Base-by-base conservation (phyloP, 2,113 vertebrate species). In the Capreolus pygargus region DNA sequence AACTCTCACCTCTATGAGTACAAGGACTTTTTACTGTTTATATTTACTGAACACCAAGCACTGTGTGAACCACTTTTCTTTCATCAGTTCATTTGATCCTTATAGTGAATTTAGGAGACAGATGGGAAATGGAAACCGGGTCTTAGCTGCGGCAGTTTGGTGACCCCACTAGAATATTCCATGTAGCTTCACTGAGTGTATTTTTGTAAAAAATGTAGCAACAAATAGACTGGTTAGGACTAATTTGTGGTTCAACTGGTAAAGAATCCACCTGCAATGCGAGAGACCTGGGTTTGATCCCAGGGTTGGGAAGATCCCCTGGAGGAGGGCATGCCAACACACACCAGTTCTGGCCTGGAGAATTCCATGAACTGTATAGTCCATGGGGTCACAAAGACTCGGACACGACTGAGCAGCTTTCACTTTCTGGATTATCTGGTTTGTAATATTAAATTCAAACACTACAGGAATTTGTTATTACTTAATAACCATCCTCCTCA, bases 391-490 rank as follows among this genome's bases (percentile, higher is more conserved):
- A 23, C 67, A 70, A 70, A 70, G n/a, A 70, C n/a, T 39, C 1
- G 0, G 23, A 74, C 21, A 39, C 1, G 1, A 74, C 67, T 39
- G 36, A 39, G 67, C 19, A 39, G 21, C 67, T 74, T 74, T 74
- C 36, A 74, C n/a, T 74, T 74, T 74, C 67, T 25, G 74, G 27
- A 61, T 15, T 47, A 33, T 55, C 27, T 83, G 33, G 64, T 94
- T 94, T 95, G 15, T 8, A 70, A 58, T 57, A 54, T 67, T 43
- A 90, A 88, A 78, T 58, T 90, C 79, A 81, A 97, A 76, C 7
- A 67, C 6, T 14, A 5, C 16, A 93, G 8, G 3, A 7, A 74
- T 85, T 96, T 58, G 3, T 27, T 95, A 39, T 60, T 81, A 8
- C 14, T 95, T 74, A 13, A 61, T 88, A 86, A 17, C 11, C 6